Evolutionary conservation across 2,113 vertebrate genomes (phyloP), one percentile per base, ranked within the genome.

Genomic region (Petromus typicus): DNA sequence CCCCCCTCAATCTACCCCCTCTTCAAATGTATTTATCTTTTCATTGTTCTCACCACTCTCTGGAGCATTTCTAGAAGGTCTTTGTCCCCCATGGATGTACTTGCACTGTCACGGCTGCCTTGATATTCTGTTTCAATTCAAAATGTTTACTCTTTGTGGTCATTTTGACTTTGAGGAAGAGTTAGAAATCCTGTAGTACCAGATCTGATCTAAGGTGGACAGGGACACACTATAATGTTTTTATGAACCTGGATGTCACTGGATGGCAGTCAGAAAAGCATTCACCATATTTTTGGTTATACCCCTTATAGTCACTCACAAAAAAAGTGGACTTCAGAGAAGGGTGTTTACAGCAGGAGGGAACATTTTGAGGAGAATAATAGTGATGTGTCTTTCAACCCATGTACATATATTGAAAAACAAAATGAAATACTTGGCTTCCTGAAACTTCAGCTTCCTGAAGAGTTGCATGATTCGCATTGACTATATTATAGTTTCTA

Each of bases 341-440:
- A n/a, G n/a, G n/a, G n/a, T n/a, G n/a, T n/a, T n/a, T n/a, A n/a
- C n/a, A n/a, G n/a, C n/a, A n/a, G n/a, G n/a, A n/a, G n/a, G n/a
- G n/a, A n/a, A n/a, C n/a, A n/a, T n/a, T n/a, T n/a, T n/a, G n/a
- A n/a, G n/a, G n/a, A n/a, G n/a, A n/a, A n/a, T n/a, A n/a, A n/a
- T n/a, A n/a, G n/a, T n/a, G n/a, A n/a, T n/a, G n/a, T n/a, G n/a
- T n/a, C n/a, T n/a, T n/a, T n/a, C n/a, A 78, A 8, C 32, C 48
- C 20, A 66, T 1, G 30, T 54, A n/a, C 2, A 59, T 14, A 6
- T 43, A 45, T 88, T 56, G 43, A 63, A 83, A 51, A 87, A 76
- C 10, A 76, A 86, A 94, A 85, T 92, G 63, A 94, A 95, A 91
- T 54, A 23, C 4, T 9, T 94, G 56, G 20, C 34, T 90, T 71